phyloP scores from a whole-genome alignment of 2,888 invertebrate species.

The Asteroscopus sphinx region DNA sequence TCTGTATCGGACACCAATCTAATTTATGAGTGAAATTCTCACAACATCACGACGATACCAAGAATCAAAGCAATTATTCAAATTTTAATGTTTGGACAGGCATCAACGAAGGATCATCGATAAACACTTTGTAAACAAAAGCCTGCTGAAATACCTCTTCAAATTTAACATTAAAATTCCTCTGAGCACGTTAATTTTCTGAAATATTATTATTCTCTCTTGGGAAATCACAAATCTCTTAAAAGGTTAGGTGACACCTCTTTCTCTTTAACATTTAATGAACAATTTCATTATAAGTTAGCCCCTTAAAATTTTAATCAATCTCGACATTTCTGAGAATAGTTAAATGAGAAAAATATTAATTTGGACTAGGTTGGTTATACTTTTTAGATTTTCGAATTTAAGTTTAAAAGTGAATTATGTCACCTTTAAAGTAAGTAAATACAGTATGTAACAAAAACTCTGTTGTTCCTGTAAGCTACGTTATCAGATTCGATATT shows the following conservation, averaged over 20 bases:
- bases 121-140: conserved; percentile 19
- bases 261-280: conserved; percentile 8
- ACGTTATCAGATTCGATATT: too few species aligned
- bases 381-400: background rate
- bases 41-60: background rate
- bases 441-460: too few species aligned
- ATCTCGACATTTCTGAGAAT: background rate
- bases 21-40: background rate
- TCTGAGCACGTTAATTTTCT: conserved; percentile 23
- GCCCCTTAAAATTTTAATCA: background rate
- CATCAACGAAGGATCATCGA: conserved; percentile 17
- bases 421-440: too few species aligned
- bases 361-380: background rate
- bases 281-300: background rate
- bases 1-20: background rate
- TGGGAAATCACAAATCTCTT: conserved; percentile 11
- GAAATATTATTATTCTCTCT: conserved; percentile 11
- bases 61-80: background rate
- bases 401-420: too few species aligned
- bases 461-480: too few species aligned
- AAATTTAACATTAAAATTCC: conserved; percentile 12
- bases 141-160: conserved; percentile 4
- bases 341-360: background rate
- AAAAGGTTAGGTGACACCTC: conserved; percentile 15
- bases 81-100: conserved; percentile 7